Evolutionary conservation across 1,140 invertebrate genomes (phyloP).

Genomic region (Aphaenogaster rudis): DNA sequence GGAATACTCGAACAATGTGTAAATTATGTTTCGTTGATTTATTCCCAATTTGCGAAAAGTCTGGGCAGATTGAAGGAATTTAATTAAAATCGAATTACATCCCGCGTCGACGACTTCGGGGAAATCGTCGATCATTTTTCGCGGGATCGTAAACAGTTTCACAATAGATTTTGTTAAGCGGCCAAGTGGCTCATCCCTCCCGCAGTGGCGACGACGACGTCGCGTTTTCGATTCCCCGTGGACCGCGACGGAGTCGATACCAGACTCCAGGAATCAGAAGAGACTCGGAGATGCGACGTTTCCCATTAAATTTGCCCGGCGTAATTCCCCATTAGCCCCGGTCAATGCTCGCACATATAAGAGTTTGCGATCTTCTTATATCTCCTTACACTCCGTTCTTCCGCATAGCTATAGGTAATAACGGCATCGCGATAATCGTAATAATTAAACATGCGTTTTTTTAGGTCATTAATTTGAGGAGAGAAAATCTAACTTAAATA

Average conservation of each 20-base stretch:
- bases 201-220: neutral
- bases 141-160: constrained; percentile 50
- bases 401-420: neutral
- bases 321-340: constrained; percentile 63
- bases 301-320: constrained; percentile 64
- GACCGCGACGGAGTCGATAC: constrained; percentile 66
- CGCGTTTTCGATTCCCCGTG: constrained; percentile 59
- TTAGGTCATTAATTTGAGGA: neutral
- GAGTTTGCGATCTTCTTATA: constrained; percentile 13
- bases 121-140: constrained; percentile 59
- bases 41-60: neutral
- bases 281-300: constrained; percentile 45
- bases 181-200: constrained; percentile 45
- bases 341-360: constrained; percentile 61
- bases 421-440: neutral
- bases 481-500: neutral
- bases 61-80: neutral
- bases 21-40: neutral
- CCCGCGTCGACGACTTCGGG: neutral
- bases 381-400: neutral
- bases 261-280: constrained; percentile 53
- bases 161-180: constrained; percentile 72
- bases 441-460: neutral
- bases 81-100: constrained; percentile 34
- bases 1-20: neutral